phyloP scores from a whole-genome alignment of 2,888 invertebrate genomes.

The Micoletzkya japonica region DNA sequence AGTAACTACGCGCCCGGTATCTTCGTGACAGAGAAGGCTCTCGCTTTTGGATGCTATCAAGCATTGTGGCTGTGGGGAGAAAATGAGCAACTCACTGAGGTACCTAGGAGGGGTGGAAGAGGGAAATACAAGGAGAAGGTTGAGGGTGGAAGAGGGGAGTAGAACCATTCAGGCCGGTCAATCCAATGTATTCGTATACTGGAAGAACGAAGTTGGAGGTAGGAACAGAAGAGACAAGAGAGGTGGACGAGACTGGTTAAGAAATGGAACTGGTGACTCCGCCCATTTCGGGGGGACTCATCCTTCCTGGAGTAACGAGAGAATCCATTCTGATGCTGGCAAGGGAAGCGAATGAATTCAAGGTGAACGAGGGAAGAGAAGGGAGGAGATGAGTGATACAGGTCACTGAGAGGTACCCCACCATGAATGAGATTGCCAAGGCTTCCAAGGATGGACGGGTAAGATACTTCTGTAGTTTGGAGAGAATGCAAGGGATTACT shows the following conservation, averaged over 20 bases:
- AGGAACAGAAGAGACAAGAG: too few species aligned
- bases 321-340: slow-evolving; percentile 81
- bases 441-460: slow-evolving; percentile 80
- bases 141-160: background rate
- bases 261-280: slow-evolving; percentile 88
- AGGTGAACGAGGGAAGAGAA: background rate
- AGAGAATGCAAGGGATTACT: background rate
- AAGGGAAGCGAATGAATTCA: slow-evolving; percentile 74
- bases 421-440: slow-evolving; percentile 79
- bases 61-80: slow-evolving; percentile 90
- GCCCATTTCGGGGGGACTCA: slow-evolving; percentile 81
- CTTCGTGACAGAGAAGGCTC: slow-evolving; percentile 70
- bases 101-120: slow-evolving; percentile 60
- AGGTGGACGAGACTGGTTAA: slow-evolving; percentile 66
- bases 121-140: background rate
- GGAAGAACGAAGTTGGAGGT: slow-evolving; percentile 85
- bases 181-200: slow-evolving; percentile 91
- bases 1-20: slow-evolving; percentile 69
- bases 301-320: slow-evolving; percentile 88
- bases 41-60: slow-evolving; percentile 84
- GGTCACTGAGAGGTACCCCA: slow-evolving; percentile 78
- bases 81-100: slow-evolving; percentile 88
- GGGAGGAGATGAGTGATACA: slow-evolving; percentile 73
- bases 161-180: slow-evolving; percentile 71
- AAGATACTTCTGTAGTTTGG: slow-evolving; percentile 65